Evolutionary conservation across 2,888 invertebrate genomes (phyloP).

Genomic region (Lasioglossum pauxillum): DNA sequence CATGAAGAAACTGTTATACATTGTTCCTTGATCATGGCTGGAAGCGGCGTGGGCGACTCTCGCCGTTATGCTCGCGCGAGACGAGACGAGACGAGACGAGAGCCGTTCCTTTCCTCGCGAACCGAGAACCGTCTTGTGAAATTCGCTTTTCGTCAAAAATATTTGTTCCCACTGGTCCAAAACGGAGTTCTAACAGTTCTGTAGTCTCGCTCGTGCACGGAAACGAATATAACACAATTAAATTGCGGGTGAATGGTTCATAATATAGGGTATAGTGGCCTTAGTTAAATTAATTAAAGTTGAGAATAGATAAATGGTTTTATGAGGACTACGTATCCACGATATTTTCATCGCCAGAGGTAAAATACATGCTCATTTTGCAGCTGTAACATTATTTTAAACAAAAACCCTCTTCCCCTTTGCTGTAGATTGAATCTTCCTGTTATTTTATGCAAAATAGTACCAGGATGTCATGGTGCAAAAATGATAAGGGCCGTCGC

Average conservation of each 20-base stretch:
- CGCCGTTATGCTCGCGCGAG: conserved; percentile 60
- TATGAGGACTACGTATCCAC: not conserved
- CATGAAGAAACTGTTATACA: conserved; percentile 82
- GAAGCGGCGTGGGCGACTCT: conserved; percentile 70
- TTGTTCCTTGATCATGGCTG: conserved; percentile 79
- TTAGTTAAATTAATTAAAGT: not conserved
- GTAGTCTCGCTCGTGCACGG: not conserved
- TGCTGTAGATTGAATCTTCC: not conserved
- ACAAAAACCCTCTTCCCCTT: not conserved
- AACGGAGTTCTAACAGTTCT: not conserved
- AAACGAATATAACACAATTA: not conserved
- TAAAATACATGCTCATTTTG: not conserved
- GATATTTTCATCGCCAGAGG: accelerated
- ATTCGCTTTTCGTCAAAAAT: conserved; percentile 31
- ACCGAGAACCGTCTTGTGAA: conserved; percentile 38
- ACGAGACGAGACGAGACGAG: conserved; percentile 29
- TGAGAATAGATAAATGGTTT: not conserved
- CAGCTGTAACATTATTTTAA: not conserved
- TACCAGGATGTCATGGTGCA: not conserved
- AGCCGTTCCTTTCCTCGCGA: conserved; percentile 38
- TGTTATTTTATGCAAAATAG: not conserved
- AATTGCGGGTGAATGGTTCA: not conserved
- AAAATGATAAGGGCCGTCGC: not conserved
- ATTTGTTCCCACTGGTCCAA: not conserved
- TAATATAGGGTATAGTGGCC: not conserved